These are phyloP conservation scores for Agrochola circellaris DNA, from an alignment of 2,888 invertebrate genomes.

Conservation along the genomic window DNA sequence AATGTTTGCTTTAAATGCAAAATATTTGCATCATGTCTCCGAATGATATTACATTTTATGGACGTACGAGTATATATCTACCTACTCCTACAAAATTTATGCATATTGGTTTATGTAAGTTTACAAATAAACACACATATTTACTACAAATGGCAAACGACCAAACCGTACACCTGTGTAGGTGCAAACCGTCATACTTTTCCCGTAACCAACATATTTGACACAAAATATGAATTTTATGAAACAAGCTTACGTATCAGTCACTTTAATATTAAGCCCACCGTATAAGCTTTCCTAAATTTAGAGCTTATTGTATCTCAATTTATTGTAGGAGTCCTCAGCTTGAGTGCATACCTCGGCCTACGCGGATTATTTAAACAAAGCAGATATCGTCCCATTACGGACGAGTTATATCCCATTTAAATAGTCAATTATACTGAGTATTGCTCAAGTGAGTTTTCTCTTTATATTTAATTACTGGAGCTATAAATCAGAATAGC, in stretches of 20 bases:
- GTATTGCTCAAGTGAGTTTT: conserved; percentile 67
- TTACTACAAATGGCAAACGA: conserved; percentile 30
- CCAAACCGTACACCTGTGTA: conserved; percentile 38
- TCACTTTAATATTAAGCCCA: conserved; percentile 21
- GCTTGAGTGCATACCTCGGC: conserved; percentile 64
- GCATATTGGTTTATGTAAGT: conserved; percentile 1
- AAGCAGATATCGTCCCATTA: conserved; percentile 79
- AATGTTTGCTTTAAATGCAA: conserved; percentile 7
- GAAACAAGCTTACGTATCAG: conserved; percentile 25
- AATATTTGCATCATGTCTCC: conserved; percentile 13
- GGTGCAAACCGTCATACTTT: conserved; percentile 46
- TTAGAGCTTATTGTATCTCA: conserved; percentile 51
- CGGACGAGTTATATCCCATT: conserved; percentile 78
- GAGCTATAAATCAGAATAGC: conserved; percentile 31
- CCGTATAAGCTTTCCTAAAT: conserved; percentile 37
- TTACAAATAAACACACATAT: conserved; percentile 32
- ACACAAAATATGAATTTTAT: conserved; percentile 48
- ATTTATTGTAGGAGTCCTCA: conserved; percentile 54
- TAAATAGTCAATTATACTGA: conserved; percentile 79
- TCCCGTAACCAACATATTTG: conserved; percentile 24
- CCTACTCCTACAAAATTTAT: conserved; percentile 10
- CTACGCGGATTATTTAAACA: conserved; percentile 73
- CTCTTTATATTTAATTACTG: conserved; percentile 73
- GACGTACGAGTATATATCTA: too few relatives aligned
- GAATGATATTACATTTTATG: conserved; percentile 4